phyloP scores from a whole-genome alignment of 1,140 invertebrate genomes.

The Steinernema feltiae region DNA sequence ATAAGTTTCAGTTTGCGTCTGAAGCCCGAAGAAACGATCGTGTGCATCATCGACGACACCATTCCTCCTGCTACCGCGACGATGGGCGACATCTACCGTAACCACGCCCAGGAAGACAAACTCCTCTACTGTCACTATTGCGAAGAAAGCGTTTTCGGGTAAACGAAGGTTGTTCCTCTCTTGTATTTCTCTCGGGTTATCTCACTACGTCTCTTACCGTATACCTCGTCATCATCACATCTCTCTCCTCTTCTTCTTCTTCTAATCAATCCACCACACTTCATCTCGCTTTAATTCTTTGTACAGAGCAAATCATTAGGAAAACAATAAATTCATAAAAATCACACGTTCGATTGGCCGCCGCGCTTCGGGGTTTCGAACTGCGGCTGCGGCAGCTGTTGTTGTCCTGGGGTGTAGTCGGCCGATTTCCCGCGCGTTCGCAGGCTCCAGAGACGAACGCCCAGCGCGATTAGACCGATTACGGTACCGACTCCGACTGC shows the following conservation, averaged over 20 bases:
- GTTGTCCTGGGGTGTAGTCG: background rate
- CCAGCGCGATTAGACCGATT: background rate
- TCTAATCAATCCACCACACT: background rate
- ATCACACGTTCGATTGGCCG: background rate
- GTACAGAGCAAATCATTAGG: background rate
- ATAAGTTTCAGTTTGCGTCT: background rate
- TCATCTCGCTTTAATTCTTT: too few species aligned
- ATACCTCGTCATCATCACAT: background rate
- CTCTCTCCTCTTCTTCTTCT: background rate
- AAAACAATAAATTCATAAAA: background rate
- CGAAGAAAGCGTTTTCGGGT: constrained; percentile 7
- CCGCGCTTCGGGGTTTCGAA: background rate
- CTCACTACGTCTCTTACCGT: background rate
- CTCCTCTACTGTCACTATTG: background rate
- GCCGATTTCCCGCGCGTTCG: background rate
- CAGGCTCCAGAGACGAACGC: background rate
- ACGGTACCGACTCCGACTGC: background rate
- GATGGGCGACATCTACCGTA: background rate
- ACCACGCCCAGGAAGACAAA: background rate
- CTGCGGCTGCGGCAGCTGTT: background rate
- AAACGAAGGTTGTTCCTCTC: background rate
- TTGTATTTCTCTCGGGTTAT: background rate
- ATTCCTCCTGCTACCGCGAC: background rate
- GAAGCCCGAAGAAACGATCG: background rate
- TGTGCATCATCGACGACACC: background rate